Evolutionary conservation across 2,888 invertebrate species (phyloP).

Genomic region (Aporophyla nigra): DNA sequence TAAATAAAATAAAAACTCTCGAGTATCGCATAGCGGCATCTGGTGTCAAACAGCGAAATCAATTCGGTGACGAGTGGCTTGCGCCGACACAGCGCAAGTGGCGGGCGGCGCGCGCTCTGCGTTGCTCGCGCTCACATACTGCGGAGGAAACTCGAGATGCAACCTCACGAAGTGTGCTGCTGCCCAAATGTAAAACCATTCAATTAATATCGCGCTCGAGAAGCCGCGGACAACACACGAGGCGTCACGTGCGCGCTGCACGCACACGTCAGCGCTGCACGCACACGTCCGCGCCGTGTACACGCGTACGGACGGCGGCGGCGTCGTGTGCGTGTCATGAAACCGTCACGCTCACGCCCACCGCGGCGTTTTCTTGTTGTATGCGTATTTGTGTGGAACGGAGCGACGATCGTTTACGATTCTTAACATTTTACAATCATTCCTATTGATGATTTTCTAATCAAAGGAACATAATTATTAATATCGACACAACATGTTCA

Average conservation of each 20-base stretch:
- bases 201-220: conserved; percentile 54
- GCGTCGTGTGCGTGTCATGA: conserved; percentile 30
- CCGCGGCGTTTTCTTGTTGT: conserved; percentile 11
- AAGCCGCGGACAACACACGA: conserved; percentile 51
- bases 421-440: conserved; percentile 32
- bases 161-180: conserved; percentile 26
- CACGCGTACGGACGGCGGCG: conserved; percentile 24
- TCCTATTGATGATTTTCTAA: conserved; percentile 32
- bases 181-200: conserved; percentile 48
- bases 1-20: conserved; percentile 6
- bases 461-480: conserved; percentile 20
- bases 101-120: not conserved
- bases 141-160: conserved; percentile 17
- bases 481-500: not conserved
- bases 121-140: not conserved
- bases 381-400: conserved; percentile 34
- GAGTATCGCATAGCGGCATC: conserved; percentile 35
- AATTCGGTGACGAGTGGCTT: not conserved
- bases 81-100: not conserved
- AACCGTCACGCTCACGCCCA: conserved; percentile 27
- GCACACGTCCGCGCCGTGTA: not conserved
- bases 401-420: conserved; percentile 38
- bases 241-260: conserved; percentile 49
- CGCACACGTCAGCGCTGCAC: conserved; percentile 12
- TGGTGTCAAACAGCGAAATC: conserved; percentile 24